These are phyloP conservation scores for Microtus richardsoni DNA, from an alignment of 2,113 vertebrate species.

Conservation along the genomic window DNA sequence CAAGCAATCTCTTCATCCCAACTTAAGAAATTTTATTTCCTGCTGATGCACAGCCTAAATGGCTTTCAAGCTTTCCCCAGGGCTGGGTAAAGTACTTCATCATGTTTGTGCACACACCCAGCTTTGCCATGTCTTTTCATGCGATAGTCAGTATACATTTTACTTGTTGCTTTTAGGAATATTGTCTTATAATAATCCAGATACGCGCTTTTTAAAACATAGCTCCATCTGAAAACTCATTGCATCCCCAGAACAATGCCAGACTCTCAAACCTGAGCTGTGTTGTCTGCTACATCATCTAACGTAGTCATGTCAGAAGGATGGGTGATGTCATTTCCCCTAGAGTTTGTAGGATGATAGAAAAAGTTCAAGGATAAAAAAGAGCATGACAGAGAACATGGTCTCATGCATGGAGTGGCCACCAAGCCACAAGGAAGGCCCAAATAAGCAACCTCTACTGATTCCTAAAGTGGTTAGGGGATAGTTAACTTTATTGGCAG, in stretches of 20 bases:
- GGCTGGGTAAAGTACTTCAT: not conserved
- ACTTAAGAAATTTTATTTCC: slow-evolving; percentile 58
- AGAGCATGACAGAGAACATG: not conserved
- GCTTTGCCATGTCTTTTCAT: not conserved
- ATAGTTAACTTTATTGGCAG: not conserved
- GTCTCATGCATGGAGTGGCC: not conserved
- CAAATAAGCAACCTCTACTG: not conserved
- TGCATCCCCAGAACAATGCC: not conserved
- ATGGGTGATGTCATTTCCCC: not conserved
- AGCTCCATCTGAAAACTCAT: slow-evolving; percentile 24
- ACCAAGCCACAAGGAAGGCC: not conserved
- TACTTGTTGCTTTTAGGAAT: not conserved
- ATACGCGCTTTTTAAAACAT: slow-evolving; percentile 23
- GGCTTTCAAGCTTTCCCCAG: not conserved
- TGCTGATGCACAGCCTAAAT: not conserved
- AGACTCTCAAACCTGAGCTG: not conserved
- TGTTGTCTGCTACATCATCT: not conserved
- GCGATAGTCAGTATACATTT: not conserved
- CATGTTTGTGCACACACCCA: too few species aligned
- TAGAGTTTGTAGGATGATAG: not conserved
- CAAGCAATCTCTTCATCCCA: slow-evolving; percentile 16
- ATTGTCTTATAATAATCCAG: not conserved
- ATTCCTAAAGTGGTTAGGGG: not conserved
- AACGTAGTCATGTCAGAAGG: not conserved
- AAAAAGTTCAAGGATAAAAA: not conserved